Evolutionary conservation across 2,888 invertebrate species (phyloP).

Genomic region (Drosophila macrospina): DNA sequence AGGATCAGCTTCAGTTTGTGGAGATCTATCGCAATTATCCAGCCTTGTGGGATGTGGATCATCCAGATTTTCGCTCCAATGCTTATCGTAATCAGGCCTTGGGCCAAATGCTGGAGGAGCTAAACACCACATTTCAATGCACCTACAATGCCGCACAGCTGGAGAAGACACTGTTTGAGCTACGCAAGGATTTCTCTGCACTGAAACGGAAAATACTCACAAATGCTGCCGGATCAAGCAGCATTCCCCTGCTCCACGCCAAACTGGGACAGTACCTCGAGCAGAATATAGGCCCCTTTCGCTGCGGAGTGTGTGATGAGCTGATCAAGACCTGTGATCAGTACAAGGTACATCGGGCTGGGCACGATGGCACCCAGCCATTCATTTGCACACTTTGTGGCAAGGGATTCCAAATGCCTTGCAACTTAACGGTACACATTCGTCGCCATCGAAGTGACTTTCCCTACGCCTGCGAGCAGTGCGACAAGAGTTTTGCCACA

Average conservation of each 20-base stretch:
- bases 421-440: slow-evolving; percentile 80
- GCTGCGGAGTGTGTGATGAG: slow-evolving; percentile 68
- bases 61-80: slow-evolving; percentile 81
- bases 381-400: slow-evolving; percentile 81
- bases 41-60: slow-evolving; percentile 80
- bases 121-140: slow-evolving; percentile 63
- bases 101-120: slow-evolving; percentile 74
- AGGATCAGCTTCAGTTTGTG: slow-evolving; percentile 76
- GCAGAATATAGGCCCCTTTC: slow-evolving; percentile 77
- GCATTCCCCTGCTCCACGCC: slow-evolving; percentile 63
- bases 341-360: slow-evolving; percentile 77
- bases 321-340: slow-evolving; percentile 81
- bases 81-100: slow-evolving; percentile 76
- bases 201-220: slow-evolving; percentile 74
- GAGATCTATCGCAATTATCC: slow-evolving; percentile 78
- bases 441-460: slow-evolving; percentile 77
- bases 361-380: slow-evolving; percentile 77
- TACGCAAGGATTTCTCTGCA: slow-evolving; percentile 73
- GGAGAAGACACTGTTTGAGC: slow-evolving; percentile 75
- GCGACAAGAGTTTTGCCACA: slow-evolving; percentile 80
- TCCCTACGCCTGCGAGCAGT: slow-evolving; percentile 80
- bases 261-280: slow-evolving; percentile 71
- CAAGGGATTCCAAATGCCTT: slow-evolving; percentile 80
- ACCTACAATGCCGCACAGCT: slow-evolving; percentile 62
- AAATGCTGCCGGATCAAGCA: slow-evolving; percentile 30